Evolutionary conservation across 2,888 invertebrate species (phyloP), one percentile per base, ranked within the genome.

Genomic region (Lomographa bimaculata): DNA sequence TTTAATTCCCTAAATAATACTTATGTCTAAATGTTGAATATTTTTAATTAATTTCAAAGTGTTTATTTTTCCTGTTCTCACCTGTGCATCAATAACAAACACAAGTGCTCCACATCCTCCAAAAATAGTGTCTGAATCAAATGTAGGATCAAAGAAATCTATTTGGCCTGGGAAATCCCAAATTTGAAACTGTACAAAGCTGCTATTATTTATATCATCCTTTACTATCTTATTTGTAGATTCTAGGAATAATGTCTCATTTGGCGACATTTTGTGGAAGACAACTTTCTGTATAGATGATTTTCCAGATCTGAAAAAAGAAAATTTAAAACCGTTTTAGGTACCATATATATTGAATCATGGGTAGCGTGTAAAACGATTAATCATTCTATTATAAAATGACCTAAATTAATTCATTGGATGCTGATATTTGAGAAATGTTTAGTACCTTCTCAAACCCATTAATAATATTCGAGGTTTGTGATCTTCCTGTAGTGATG

Each of bases 191-290:
- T 99, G 98, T 30, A 99, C 98, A 91, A 99, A 99, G 65, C 99
- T 90, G 57, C 92, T 92, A 80, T 98, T 98, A 63, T 97, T 97
- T 49, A 99, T 97, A 72, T 98, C 98, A 87, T 99, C 98, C 85
- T 98, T 98, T 1, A 98, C 96, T 58, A 99, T 97, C 91, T 99
- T 98, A 78, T 97, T 98, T 29, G 99, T 99, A 53, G 98, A 98
- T 80, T 99, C 99, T 51, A 99, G 89, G 76, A 99, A 99, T 35
- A 99, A 90, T 0, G 99, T 99, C 89, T 99, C 99, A 87, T 99
- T 99, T 1, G 99, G 99, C 1, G 99, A 98, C 97, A 99, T 99
- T 90, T 99, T 99, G 80, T 99, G 99, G 78, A 99, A 99, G n/a
- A 99, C 99, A 2, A 99, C 99, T 91, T 99, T 99, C 76, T 98